Percentiles rank a stretch among this genome's conserved stretches.
Conservation (phyloP, 2,797 vertebrate genomes). For the Threskiornis aethiopicus region DNA sequence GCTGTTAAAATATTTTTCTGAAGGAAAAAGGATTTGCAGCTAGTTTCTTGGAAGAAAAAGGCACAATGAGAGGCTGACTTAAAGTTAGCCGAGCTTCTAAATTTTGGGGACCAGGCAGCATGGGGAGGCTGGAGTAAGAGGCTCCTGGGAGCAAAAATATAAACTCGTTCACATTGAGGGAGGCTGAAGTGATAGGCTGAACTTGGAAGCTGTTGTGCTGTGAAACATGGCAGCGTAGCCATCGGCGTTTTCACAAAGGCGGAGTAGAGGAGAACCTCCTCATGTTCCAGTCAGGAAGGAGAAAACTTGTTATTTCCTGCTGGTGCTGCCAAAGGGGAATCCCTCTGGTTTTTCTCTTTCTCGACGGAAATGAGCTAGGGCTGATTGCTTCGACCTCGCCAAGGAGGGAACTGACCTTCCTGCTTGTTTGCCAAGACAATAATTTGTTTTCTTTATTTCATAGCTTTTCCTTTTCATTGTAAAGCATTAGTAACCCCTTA, state of each 20-base stretch:
- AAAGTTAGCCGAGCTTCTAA: background rate
- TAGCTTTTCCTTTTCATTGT: background rate
- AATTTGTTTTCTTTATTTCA: conserved; percentile 39
- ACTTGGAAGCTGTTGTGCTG: background rate
- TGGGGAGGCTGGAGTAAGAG: background rate
- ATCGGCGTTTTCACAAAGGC: background rate
- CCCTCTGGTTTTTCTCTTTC: conserved; percentile 25
- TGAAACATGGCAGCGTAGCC: background rate
- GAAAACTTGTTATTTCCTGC: conserved; percentile 45
- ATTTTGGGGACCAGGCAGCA: background rate
- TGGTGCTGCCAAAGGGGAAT: conserved; percentile 61
- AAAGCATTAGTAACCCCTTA: background rate
- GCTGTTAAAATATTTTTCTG: background rate
- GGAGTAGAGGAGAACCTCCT: background rate
- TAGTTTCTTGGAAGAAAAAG: background rate
- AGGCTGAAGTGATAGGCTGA: background rate
- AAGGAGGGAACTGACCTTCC: conserved; percentile 40
- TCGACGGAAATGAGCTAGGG: background rate
- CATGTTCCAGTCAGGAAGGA: background rate
- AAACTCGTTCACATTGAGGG: accelerated
- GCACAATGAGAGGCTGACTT: background rate
- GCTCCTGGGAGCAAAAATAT: background rate
- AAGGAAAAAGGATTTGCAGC: background rate
- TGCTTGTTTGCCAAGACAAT: conserved; percentile 40
- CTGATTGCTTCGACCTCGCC: conserved; percentile 11